phyloP scores from a whole-genome alignment of 2,113 vertebrate genomes.

The Nothoprocta perdicaria region DNA sequence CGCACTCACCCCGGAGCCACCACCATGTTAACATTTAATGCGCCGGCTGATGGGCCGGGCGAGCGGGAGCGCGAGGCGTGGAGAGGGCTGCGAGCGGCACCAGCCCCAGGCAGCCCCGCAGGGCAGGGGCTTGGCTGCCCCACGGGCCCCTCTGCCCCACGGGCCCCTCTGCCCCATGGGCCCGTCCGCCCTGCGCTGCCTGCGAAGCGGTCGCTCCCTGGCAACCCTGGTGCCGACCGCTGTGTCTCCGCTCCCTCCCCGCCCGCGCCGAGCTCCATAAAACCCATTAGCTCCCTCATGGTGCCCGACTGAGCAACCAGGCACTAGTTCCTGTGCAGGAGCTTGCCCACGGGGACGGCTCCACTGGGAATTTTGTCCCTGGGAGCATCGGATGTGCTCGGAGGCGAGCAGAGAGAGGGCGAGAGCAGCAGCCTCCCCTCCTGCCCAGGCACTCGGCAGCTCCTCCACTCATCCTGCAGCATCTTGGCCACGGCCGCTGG shows the following conservation, averaged over 20 bases:
- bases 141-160: neutral
- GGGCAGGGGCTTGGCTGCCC: neutral
- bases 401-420: neutral
- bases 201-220: neutral
- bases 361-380: neutral
- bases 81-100: accelerated
- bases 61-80: neutral
- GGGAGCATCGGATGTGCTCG: neutral
- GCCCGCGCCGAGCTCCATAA: neutral
- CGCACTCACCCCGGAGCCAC: conserved; percentile 1
- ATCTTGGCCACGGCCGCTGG: no score
- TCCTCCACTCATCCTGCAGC: neutral
- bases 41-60: neutral
- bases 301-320: accelerated
- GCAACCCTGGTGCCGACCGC: accelerated
- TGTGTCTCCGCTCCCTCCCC: neutral
- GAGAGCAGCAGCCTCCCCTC: neutral
- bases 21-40: conserved; percentile 62
- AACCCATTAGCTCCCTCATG: neutral
- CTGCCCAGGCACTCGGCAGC: neutral
- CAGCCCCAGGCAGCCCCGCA: neutral
- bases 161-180: neutral
- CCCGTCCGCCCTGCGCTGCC: neutral
- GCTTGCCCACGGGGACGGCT: neutral
- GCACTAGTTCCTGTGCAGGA: accelerated